A percentile compares a stretch with the other conserved stretches of the same genome.
phyloP scores from a whole-genome alignment of 2,888 invertebrate genomes.

The Eurytoma adleriae region DNA sequence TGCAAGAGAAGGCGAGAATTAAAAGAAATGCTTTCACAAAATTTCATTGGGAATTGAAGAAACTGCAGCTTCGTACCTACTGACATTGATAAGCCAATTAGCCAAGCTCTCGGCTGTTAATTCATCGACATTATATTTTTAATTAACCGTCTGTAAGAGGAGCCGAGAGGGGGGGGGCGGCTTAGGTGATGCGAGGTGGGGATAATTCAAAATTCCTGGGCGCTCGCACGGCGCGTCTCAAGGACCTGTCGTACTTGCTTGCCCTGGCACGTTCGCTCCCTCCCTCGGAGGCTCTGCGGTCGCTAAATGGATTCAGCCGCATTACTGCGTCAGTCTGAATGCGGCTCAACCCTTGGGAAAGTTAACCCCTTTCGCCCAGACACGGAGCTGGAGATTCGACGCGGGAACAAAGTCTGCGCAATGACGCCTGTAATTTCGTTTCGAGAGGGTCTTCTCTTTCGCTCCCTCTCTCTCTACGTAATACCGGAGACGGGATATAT shows the following conservation, averaged over 20 bases:
- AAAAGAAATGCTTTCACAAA: not conserved
- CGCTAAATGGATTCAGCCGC: slow-evolving; percentile 71
- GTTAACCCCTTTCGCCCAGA: slow-evolving; percentile 61
- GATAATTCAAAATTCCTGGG: slow-evolving; percentile 43
- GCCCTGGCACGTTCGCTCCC: slow-evolving; percentile 19
- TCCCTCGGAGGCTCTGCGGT: slow-evolving; percentile 64
- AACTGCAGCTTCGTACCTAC: not conserved
- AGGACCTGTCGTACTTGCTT: slow-evolving; percentile 15
- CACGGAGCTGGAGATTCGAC: slow-evolving; percentile 17
- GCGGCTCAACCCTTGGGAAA: slow-evolving; percentile 64
- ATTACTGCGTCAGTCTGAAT: slow-evolving; percentile 71
- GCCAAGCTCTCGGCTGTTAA: slow-evolving; percentile 19
- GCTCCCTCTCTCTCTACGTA: too few species aligned
- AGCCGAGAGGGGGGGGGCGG: not conserved
- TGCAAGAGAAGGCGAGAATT: not conserved
- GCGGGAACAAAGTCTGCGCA: slow-evolving; percentile 41
- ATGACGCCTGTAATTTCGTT: slow-evolving; percentile 55
- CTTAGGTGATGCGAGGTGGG: not conserved
- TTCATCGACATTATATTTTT: slow-evolving; percentile 47
- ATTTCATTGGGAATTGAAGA: not conserved
- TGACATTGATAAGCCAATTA: slow-evolving; percentile 15
- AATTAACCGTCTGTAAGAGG: slow-evolving; percentile 23
- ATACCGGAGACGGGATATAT: slow-evolving; percentile 2
- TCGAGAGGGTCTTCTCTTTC: slow-evolving; percentile 24
- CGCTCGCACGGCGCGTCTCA: slow-evolving; percentile 33